A percentile compares a stretch with the other conserved stretches of the same genome.
Evolutionary conservation across 2,888 invertebrate genomes (phyloP).

Genomic region (Hybos culiciformis): DNA sequence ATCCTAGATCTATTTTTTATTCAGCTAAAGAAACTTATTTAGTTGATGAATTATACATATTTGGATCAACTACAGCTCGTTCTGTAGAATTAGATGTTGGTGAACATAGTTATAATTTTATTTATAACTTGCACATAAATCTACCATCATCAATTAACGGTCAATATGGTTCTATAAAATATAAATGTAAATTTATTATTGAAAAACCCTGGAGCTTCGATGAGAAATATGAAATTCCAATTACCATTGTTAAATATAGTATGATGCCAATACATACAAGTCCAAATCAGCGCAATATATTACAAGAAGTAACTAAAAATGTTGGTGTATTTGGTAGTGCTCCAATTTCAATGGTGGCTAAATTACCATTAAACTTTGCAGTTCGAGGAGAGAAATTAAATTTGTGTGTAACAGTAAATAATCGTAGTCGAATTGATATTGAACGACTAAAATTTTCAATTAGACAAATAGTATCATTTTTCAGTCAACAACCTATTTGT

Average conservation of each 20-base stretch:
- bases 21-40: conserved; percentile 32
- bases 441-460: conserved; percentile 32
- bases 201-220: conserved; percentile 35
- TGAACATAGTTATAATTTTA: conserved; percentile 28
- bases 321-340: conserved; percentile 27
- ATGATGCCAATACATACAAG: conserved; percentile 21
- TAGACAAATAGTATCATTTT: conserved; percentile 27
- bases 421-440: conserved; percentile 31
- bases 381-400: conserved; percentile 28
- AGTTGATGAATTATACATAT: conserved; percentile 26
- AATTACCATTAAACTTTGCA: conserved; percentile 26
- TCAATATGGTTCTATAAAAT: conserved; percentile 31
- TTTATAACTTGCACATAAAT: conserved; percentile 24
- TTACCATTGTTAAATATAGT: conserved; percentile 28
- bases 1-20: conserved; percentile 29
- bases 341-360: conserved; percentile 29
- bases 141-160: conserved; percentile 33
- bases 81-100: conserved; percentile 27
- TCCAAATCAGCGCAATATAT: conserved; percentile 22
- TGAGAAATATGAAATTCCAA: conserved; percentile 29
- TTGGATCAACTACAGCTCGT: conserved; percentile 27
- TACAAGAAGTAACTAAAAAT: conserved; percentile 18
- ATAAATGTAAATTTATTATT: conserved; percentile 31
- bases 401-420: conserved; percentile 30
- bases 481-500: conserved; percentile 27